Base-by-base conservation (phyloP, 2,797 vertebrate genomes). In the Leuciscus waleckii region DNA sequence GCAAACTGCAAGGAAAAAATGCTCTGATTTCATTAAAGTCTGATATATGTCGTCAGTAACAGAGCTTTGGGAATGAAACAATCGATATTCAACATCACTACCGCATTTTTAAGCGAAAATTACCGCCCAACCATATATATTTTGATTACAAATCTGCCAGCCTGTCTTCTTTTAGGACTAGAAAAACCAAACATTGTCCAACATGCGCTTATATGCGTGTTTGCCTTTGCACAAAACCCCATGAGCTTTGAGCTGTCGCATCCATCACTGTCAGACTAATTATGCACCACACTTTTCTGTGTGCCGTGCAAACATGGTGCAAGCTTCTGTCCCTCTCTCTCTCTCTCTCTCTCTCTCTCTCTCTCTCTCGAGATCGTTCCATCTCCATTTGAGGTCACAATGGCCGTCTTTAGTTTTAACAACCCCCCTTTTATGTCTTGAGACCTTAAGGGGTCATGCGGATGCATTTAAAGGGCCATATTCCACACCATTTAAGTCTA, bases 251-350 rank as follows among this genome's bases (percentile, higher is more conserved):
- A 56, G 29, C 63, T 74, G 79, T 76, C 63, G 29, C 74, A 87
- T 85, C 63, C 65, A 74, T 89, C 87, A 86, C 46, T 84, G 85
- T 90, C 87, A 83, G 65, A 61, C 88, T 88, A 54, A 88, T 89
- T 83, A 83, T 78, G 56, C 32, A 63, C 39, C 74, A 51, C 81
- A 83, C 46, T 37, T 88, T 21, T 46, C 68, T 79, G 32, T 89
- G 77, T 78, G n/a, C 58, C 63, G 65, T 77, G 70, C 67, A 90
- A 90, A 89, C 86, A 88, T n/a, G 58, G 8, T 49, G 58, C 68
- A 73, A 73, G 81, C 58, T 63, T 77, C 54, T 29, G 41, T 77
- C 35, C 14, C 43, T 51, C 56, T 61, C 49, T 73, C 73, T 58
- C 75, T 39, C 58, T 41, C 10, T 43, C 43, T 43, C 43, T 9